These are phyloP conservation scores for Bolborhynchus lineola DNA, from an alignment of 2,113 vertebrate species.

Conservation along the genomic window DNA sequence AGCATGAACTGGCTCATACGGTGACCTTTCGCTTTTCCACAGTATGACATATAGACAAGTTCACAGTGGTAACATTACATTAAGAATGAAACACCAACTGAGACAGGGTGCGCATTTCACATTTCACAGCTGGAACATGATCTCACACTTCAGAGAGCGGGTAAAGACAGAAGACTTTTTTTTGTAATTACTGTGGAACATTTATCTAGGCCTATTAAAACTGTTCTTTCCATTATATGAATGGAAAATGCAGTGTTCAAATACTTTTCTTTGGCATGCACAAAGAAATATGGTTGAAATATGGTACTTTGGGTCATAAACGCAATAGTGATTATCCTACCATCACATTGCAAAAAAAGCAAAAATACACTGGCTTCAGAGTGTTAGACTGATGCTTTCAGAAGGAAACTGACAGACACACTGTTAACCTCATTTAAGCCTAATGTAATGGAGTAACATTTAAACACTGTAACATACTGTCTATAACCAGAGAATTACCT, in stretches of 20 bases:
- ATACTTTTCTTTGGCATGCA: not conserved
- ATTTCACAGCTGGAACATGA: not conserved
- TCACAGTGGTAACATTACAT: not conserved
- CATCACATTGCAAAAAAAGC: not conserved
- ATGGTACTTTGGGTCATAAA: not conserved
- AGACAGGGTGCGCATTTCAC: not conserved
- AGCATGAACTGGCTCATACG: not conserved
- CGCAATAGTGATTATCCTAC: not conserved
- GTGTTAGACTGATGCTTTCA: not conserved
- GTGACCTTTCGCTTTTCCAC: not conserved
- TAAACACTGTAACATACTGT: not conserved
- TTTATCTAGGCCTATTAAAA: not conserved
- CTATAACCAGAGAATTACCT: constrained; percentile 77
- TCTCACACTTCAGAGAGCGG: not conserved
- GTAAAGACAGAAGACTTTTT: not conserved
- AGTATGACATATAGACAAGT: not conserved
- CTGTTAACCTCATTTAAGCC: not conserved
- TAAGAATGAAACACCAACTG: not conserved
- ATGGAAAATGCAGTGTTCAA: not conserved
- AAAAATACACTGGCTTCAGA: not conserved
- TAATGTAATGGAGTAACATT: not conserved
- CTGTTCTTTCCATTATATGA: not conserved
- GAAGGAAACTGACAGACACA: not conserved
- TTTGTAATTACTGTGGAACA: not conserved
- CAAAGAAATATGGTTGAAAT: not conserved